Percentiles rank a stretch among this genome's conserved stretches.
phyloP scores from a whole-genome alignment of 1,140 invertebrate genomes.

The Drosophila melanogaster region Release_6_plus_ISO1_MT NT_037436.4:18495001-18495500 shows the following conservation, averaged over 20 bases:
- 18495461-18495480: constrained; percentile 31
- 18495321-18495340: not conserved
- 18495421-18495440: constrained; percentile 35
- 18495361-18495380: not conserved
- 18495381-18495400: constrained; percentile 28
- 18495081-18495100: constrained; percentile 4
- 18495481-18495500: not conserved
- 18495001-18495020: not conserved
- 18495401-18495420: constrained; percentile 32
- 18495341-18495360: not conserved
- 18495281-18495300: too few species aligned
- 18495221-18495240: too few species aligned
- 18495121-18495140: not conserved
- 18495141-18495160: not conserved
- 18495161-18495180: not conserved
- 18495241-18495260: too few species aligned
- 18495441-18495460: constrained; percentile 26
- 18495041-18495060: not conserved
- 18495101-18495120: constrained; percentile 30
- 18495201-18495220: too few species aligned
- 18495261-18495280: too few species aligned
- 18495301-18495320: too few species aligned
- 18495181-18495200: too few species aligned
- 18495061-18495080: constrained; percentile 23
- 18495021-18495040: not conserved